Evolutionary conservation across 2,888 invertebrate species (phyloP), one percentile per base, ranked within the genome.

Genomic region (Archips crataeganus): DNA sequence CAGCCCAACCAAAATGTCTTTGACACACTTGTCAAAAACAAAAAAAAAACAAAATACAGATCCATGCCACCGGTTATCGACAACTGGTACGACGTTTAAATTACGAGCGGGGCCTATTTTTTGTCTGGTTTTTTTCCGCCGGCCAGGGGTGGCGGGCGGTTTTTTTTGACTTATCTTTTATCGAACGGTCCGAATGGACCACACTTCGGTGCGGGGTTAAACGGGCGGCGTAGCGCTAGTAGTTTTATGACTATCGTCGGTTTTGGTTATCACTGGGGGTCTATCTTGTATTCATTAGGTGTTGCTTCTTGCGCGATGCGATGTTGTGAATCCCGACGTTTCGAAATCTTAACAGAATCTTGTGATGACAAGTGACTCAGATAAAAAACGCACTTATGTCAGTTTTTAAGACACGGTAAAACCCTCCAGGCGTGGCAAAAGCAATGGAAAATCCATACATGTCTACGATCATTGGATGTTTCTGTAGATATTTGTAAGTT

Each of bases 1-100:
- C 15, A 54, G 49, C 9, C 10, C 32, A 32, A 32, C 57, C 57
- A 57, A 61, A 39, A 61, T 39, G 36, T 9, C 61, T 61, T 39
- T 57, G 57, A 57, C 57, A 57, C 32, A 57, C 32, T 32, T 15
- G 63, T 51, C 69, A 73, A 64, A 74, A 73, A 32, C 63, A 49
- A 45, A 76, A 59, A 59, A 62, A 76, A 76, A 78, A 74, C 75
- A 79, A 79, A 72, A 79, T 75, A 76, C 74, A 71, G 75, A 78
- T 77, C 70, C 72, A 42, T 76, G 83, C 87, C 88, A 80, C 81
- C 78, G 87, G 90, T 90, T 91, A 90, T 86, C 87, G 88, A 88
- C 91, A 87, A 87, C 91, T 90, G 90, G 88, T 87, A 87, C 88
- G 87, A 89, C 91, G 91, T 87, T 92, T 93, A 94, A 93, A 94